Percentiles rank a stretch among this genome's conserved stretches.
phyloP scores from a whole-genome alignment of 2,113 vertebrate species.

The Cyphomyrus plagiostoma region DNA sequence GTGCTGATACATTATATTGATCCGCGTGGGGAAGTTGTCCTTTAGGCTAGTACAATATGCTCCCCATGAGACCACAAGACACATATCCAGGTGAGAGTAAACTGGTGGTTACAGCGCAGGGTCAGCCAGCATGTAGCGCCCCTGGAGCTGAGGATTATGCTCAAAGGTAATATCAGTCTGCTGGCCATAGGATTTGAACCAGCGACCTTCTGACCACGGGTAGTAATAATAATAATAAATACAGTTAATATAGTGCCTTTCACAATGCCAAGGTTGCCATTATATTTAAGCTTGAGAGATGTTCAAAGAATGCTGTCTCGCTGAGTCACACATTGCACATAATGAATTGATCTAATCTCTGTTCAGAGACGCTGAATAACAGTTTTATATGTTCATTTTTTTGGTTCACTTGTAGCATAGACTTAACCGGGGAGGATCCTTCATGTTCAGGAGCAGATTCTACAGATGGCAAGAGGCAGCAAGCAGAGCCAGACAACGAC shows the following conservation, averaged over 20 bases:
- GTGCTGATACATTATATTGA: neutral
- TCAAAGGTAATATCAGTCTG: neutral
- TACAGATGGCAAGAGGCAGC: neutral
- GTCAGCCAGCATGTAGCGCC: too few species aligned
- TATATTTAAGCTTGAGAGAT: too few species aligned
- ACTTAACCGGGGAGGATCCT: conserved; percentile 71
- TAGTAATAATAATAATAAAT: too few species aligned
- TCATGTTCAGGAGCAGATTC: conserved; percentile 29
- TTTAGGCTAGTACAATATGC: neutral
- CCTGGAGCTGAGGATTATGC: too few species aligned
- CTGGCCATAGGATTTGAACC: neutral
- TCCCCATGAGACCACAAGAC: neutral
- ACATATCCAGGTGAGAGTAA: neutral
- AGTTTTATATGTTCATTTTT: neutral
- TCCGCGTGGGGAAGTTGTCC: neutral
- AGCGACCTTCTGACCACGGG: neutral
- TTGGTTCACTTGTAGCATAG: conserved; percentile 66
- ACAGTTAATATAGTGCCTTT: too few species aligned
- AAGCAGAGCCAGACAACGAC: conserved; percentile 54
- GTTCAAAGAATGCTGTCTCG: neutral
- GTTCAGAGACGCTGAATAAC: neutral
- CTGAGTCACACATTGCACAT: neutral
- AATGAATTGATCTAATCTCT: neutral
- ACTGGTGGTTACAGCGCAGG: neutral
- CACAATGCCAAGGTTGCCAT: too few species aligned